Conservation (phyloP, 2,797 vertebrate genomes). For the Morelia viridis region DNA sequence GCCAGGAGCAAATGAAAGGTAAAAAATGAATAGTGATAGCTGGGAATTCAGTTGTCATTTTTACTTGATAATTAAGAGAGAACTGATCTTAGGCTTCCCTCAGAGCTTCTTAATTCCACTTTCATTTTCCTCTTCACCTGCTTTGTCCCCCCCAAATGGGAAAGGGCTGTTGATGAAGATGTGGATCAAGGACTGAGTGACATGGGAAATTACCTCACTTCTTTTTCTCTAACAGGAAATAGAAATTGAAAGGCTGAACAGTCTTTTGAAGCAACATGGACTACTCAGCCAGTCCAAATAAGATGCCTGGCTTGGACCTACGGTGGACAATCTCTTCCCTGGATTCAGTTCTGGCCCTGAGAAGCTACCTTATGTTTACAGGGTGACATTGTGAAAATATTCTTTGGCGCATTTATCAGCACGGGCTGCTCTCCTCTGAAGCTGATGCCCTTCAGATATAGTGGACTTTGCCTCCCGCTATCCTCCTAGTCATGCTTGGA, state of each 20-base stretch:
- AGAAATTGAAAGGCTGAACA: constrained; percentile 84
- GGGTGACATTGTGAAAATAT: constrained; percentile 31
- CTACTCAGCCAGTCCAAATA: constrained; percentile 63
- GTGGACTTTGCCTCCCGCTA: background rate
- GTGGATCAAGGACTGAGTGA: background rate
- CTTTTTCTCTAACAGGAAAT: constrained; percentile 75
- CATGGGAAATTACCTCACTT: background rate
- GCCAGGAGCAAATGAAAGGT: background rate
- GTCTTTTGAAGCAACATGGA: constrained; percentile 79
- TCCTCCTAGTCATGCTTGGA: background rate
- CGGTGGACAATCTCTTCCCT: constrained; percentile 7
- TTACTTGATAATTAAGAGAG: background rate
- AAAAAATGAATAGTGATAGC: too few species aligned
- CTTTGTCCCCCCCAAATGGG: background rate
- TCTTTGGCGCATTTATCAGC: constrained; percentile 43
- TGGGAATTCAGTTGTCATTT: background rate
- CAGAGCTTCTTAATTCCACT: background rate
- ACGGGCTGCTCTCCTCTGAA: constrained; percentile 26
- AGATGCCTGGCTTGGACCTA: background rate
- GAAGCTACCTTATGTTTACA: background rate
- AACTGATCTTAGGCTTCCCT: background rate
- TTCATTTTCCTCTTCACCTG: background rate
- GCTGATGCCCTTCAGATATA: background rate
- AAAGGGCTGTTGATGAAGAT: background rate
- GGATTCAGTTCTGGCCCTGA: background rate